Conservation (phyloP, 2,797 vertebrate species). For the Chaetodon trifasciatus region DNA sequence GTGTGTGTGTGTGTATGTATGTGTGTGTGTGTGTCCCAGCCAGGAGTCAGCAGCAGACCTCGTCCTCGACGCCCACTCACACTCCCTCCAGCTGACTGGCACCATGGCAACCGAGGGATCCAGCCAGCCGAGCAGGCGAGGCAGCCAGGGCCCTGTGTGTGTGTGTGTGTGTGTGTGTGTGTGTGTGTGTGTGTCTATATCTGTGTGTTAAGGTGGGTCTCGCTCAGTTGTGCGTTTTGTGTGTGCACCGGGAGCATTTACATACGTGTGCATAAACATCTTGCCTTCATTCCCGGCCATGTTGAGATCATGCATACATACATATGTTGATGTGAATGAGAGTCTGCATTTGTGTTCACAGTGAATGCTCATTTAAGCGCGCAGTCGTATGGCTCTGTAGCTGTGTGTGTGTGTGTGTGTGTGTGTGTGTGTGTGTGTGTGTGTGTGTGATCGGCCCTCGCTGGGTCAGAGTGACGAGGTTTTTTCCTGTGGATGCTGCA, state of each 20-base stretch:
- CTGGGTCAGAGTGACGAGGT: constrained; percentile 20
- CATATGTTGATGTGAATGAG: constrained; percentile 15
- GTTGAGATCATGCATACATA: constrained; percentile 23
- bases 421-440: constrained; percentile 20
- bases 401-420: constrained; percentile 6
- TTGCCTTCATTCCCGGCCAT: not conserved
- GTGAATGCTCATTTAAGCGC: constrained; percentile 43
- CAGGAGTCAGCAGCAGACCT: constrained; percentile 74
- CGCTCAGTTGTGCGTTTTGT: constrained; percentile 4
- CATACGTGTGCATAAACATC: too few relatives aligned
- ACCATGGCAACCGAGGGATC: constrained; percentile 92
- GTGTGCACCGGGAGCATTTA: too few relatives aligned
- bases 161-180: constrained; percentile 36
- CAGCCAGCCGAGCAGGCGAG: constrained; percentile 80
- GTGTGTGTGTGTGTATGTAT: constrained; percentile 35
- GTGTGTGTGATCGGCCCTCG: not conserved
- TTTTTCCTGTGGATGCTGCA: constrained; percentile 1
- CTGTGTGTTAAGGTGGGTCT: constrained; percentile 38
- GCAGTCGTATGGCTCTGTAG: not conserved
- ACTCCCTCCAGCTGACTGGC: constrained; percentile 86
- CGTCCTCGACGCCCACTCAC: constrained; percentile 77
- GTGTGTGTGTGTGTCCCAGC: constrained; percentile 62
- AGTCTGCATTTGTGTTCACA: constrained; percentile 33
- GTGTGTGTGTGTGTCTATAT: constrained; percentile 25
- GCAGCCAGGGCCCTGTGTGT: constrained; percentile 48